Evolutionary conservation across 2,888 invertebrate species (phyloP).

Genomic region (Cyrtodaria siliqua): DNA sequence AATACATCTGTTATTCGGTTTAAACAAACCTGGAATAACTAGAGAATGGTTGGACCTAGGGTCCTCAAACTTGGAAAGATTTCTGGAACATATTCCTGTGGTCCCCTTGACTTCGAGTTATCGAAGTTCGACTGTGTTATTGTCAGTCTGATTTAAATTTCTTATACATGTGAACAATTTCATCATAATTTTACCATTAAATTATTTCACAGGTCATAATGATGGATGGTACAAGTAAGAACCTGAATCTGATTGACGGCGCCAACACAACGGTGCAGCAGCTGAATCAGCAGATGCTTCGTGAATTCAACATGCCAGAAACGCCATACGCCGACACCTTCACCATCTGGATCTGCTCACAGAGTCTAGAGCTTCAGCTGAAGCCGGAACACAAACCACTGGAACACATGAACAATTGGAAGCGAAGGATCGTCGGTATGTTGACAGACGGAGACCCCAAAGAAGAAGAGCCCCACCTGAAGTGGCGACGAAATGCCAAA

Average conservation of each 20-base stretch:
- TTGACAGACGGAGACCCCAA: slow-evolving; percentile 82
- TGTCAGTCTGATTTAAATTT: no score
- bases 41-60: no score
- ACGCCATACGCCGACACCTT: slow-evolving; percentile 83
- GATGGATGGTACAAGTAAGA: slow-evolving; percentile 83
- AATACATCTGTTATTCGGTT: no score
- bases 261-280: slow-evolving; percentile 86
- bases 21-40: no score
- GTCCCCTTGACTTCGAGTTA: no score
- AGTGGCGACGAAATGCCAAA: slow-evolving; percentile 85
- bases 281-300: slow-evolving; percentile 84
- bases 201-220: slow-evolving; percentile 75
- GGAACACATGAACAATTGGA: slow-evolving; percentile 85
- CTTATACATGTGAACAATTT: no score
- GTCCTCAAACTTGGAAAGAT: no score
- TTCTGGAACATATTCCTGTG: no score
- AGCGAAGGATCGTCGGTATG: slow-evolving; percentile 80
- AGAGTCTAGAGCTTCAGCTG: slow-evolving; percentile 86
- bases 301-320: slow-evolving; percentile 82
- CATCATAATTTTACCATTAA: no score
- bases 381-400: slow-evolving; percentile 86
- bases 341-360: slow-evolving; percentile 86
- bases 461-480: slow-evolving; percentile 82
- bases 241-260: slow-evolving; percentile 81
- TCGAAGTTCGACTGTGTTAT: no score